Percentiles rank a stretch among this genome's conserved stretches.
Conservation (phyloP, 2,888 invertebrate species). For the Noctuana brunneofusca region DNA sequence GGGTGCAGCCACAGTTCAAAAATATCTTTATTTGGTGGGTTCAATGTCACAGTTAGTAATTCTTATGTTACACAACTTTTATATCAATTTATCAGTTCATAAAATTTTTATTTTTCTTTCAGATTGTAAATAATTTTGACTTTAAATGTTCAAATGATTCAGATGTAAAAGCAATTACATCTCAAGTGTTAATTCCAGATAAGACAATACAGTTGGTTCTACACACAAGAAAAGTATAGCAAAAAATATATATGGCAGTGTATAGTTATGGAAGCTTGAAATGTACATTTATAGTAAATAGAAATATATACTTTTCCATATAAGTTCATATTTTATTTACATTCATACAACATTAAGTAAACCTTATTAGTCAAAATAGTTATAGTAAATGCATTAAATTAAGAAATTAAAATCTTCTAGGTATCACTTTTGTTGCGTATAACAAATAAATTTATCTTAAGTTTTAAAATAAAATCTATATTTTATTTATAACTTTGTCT, state of each 20-base stretch:
- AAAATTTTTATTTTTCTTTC: slow-evolving; percentile 51
- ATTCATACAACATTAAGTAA: not conserved
- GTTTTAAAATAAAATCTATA: too few relatives aligned
- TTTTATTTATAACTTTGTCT: slow-evolving; percentile 3
- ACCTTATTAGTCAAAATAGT: not conserved
- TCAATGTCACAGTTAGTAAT: slow-evolving; percentile 5
- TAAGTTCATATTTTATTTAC: not conserved
- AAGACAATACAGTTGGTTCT: slow-evolving; percentile 69
- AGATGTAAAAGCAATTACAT: slow-evolving; percentile 77
- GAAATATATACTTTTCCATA: not conserved
- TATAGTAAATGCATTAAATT: not conserved
- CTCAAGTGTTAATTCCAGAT: slow-evolving; percentile 82
- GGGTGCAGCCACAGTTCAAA: not conserved
- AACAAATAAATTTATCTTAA: too few relatives aligned
- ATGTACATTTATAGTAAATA: not conserved
- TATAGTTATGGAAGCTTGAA: not conserved
- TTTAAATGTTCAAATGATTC: slow-evolving; percentile 73
- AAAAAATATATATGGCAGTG: not conserved
- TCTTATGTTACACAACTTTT: too few relatives aligned
- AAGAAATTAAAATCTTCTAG: too few relatives aligned
- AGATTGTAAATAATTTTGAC: slow-evolving; percentile 81
- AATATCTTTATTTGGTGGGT: slow-evolving; percentile 16
- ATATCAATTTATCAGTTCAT: too few relatives aligned
- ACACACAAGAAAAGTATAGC: slow-evolving; percentile 42
- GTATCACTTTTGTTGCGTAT: too few relatives aligned